Percentiles rank a stretch among this genome's conserved stretches.
These are phyloP conservation scores for Anthoptus insignis DNA, from an alignment of 2,888 invertebrate species.

Conservation along the genomic window DNA sequence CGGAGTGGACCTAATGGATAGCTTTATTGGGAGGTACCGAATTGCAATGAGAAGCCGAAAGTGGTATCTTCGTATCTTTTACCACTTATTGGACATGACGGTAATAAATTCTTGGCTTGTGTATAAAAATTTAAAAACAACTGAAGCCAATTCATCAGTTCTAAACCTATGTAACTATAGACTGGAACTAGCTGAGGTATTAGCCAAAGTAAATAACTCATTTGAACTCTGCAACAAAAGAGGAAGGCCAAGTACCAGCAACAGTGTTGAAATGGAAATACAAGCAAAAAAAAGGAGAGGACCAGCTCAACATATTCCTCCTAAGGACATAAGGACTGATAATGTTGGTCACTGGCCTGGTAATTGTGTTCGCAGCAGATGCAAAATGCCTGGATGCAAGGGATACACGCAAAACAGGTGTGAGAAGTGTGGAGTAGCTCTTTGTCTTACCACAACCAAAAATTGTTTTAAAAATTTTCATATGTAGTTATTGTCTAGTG, in stretches of 20 bases:
- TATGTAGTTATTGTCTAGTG: constrained; percentile 50
- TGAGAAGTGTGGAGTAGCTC: constrained; percentile 57
- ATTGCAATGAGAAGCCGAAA: constrained; percentile 53
- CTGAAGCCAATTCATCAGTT: constrained; percentile 50
- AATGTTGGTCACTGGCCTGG: constrained; percentile 56
- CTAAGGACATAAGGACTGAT: constrained; percentile 56
- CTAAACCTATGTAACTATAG: constrained; percentile 54
- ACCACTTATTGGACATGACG: constrained; percentile 56
- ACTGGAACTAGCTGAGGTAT: constrained; percentile 58
- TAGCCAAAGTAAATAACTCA: constrained; percentile 54
- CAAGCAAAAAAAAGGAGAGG: constrained; percentile 55
- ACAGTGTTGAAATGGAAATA: constrained; percentile 54
- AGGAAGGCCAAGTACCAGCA: constrained; percentile 56
- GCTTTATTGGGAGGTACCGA: constrained; percentile 52
- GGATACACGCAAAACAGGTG: constrained; percentile 56
- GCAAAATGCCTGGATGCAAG: constrained; percentile 57
- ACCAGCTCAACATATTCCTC: constrained; percentile 54
- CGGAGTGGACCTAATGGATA: constrained; percentile 59
- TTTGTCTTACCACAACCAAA: constrained; percentile 53
- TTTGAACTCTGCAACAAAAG: constrained; percentile 55
- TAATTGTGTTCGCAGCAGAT: constrained; percentile 53
- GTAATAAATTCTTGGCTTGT: constrained; percentile 59
- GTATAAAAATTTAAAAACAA: constrained; percentile 51
- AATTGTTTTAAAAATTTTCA: constrained; percentile 55
- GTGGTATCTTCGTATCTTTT: constrained; percentile 59